Base-by-base conservation (phyloP, 2,888 invertebrate genomes). In the Choreutis nemorana region DNA sequence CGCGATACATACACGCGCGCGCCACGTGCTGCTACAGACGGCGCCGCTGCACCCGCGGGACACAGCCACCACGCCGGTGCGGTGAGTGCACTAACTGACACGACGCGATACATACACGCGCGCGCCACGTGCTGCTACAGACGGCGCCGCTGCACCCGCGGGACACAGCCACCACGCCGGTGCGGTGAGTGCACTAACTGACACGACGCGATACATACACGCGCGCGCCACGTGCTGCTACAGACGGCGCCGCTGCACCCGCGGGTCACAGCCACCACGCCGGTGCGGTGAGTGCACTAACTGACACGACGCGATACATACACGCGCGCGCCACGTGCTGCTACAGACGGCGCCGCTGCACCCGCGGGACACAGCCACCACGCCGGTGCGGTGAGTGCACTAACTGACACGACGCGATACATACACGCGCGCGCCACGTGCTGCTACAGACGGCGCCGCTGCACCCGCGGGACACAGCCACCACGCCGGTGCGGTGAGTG, bases 331-430 rank as follows among this genome's bases (percentile, higher is more conserved):
- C 9, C 21, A n/a, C 21, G 9, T 21, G 21, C 2, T 10, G 21
- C 21, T 10, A 10, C 21, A 10, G 3, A 10, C 21, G 9, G 21
- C 21, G 9, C 21, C 21, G 21, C 21, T 21, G 21, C 2, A n/a
- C 9, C 21, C 21, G 21, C 21, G 21, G 3, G 21, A 21, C 21
- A 2, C 21, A n/a, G 21, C 21, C 21, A 10, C 21, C 10, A 10
- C 21, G 21, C 21, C 21, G n/a, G 21, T 21, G 21, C 10, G 21
- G 9, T n/a, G n/a, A n/a, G n/a, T n/a, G n/a, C n/a, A n/a, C n/a
- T n/a, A n/a, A n/a, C n/a, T n/a, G 9, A 29, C 29, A 9, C 12
- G n/a, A 29, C 24, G 29, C 23, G 29, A 5, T 29, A 23, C 23
- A 23, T 29, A 12, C 21, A 3, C 3, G 21, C 21, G 21, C 3